Evolutionary conservation across 2,113 vertebrate species (phyloP).

Genomic region (Salvelinus fontinalis): DNA sequence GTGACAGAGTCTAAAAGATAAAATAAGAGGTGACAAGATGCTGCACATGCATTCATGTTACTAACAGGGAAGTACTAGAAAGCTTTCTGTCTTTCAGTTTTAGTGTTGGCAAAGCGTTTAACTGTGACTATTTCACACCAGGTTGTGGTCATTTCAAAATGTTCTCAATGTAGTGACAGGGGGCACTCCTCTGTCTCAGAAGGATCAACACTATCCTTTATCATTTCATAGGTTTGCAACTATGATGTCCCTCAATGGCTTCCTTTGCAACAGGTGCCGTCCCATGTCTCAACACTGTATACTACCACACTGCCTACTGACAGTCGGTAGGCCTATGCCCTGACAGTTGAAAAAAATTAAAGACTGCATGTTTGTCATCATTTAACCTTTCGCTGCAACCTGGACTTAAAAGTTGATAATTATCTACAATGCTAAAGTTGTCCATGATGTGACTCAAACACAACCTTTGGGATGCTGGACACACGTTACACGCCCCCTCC

Average conservation of each 20-base stretch:
- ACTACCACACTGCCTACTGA: too few relatives aligned
- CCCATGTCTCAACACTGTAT: background rate
- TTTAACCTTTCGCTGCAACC: too few relatives aligned
- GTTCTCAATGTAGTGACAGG: constrained; percentile 3
- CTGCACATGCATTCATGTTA: background rate
- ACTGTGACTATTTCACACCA: background rate
- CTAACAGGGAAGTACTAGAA: background rate
- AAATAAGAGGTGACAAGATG: background rate
- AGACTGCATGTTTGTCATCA: too few relatives aligned
- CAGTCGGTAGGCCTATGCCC: too few relatives aligned
- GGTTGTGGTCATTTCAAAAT: constrained; percentile 9
- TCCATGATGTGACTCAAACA: too few relatives aligned
- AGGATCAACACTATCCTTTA: background rate
- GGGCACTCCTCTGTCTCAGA: background rate
- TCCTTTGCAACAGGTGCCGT: background rate
- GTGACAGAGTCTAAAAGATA: background rate
- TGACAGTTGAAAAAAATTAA: too few relatives aligned
- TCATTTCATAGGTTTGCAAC: background rate
- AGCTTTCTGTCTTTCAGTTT: background rate
- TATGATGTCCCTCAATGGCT: background rate
- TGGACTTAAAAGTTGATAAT: too few relatives aligned
- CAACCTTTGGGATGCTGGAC: too few relatives aligned
- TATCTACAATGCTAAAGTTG: too few relatives aligned
- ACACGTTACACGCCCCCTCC: too few relatives aligned
- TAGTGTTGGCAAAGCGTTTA: background rate